Evolutionary conservation across 2,113 vertebrate species (phyloP).

Genomic region (Ptyas mucosa): DNA sequence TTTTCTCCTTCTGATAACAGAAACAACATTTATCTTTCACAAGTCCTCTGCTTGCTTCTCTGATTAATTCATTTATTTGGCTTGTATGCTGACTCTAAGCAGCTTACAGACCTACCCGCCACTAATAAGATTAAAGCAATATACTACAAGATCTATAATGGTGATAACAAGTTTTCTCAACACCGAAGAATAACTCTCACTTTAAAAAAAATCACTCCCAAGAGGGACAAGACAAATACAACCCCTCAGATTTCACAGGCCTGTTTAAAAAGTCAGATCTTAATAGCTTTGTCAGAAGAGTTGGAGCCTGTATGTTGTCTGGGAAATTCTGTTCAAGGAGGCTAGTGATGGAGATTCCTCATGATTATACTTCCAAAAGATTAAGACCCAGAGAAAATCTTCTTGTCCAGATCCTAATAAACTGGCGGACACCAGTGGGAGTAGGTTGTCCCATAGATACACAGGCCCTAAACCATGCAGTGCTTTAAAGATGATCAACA

Average conservation of each 20-base stretch:
- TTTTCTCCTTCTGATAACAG: background rate
- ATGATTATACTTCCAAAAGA: background rate
- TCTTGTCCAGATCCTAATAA: background rate
- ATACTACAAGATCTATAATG: background rate
- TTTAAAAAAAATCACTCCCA: background rate
- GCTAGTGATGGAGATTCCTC: background rate
- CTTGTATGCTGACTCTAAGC: background rate
- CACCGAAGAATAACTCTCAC: background rate
- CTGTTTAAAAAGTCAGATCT: background rate
- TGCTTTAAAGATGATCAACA: background rate
- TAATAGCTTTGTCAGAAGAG: background rate
- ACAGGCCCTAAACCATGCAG: background rate
- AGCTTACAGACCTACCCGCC: background rate
- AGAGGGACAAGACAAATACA: background rate
- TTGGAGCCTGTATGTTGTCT: background rate
- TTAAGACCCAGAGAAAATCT: background rate
- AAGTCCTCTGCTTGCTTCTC: background rate
- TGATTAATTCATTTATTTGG: background rate
- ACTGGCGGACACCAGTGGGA: background rate
- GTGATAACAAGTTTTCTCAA: background rate
- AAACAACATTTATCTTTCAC: background rate
- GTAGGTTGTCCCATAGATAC: background rate
- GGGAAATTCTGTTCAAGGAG: background rate
- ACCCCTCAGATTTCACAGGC: background rate
- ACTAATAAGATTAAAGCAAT: background rate